These are phyloP conservation scores for Apodemus speciosus DNA, from an alignment of 2,113 vertebrate genomes.

Conservation along the genomic window DNA sequence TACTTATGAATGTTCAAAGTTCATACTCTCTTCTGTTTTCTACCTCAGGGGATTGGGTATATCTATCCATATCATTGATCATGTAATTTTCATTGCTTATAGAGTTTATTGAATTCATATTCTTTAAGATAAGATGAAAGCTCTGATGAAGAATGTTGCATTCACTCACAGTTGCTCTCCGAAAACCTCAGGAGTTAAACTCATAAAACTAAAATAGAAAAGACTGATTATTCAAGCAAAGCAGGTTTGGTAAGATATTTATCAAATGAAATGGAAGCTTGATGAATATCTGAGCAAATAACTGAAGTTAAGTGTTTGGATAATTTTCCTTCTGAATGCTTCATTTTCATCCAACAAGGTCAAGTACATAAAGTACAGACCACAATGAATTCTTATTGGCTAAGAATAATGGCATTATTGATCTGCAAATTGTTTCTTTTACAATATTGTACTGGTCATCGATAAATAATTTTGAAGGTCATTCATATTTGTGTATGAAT, in stretches of 20 bases:
- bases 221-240: slow-evolving; percentile 67
- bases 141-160: slow-evolving; percentile 26
- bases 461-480: slow-evolving; percentile 41
- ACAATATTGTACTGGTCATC: background rate
- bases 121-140: slow-evolving; percentile 57
- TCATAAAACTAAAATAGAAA: slow-evolving; percentile 62
- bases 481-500: slow-evolving; percentile 38
- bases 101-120: slow-evolving; percentile 27
- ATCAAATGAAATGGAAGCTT: slow-evolving; percentile 69
- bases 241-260: slow-evolving; percentile 62
- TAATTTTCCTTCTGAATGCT: slow-evolving; percentile 55
- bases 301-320: slow-evolving; percentile 62
- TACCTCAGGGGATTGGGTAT: background rate
- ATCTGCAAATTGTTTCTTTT: slow-evolving; percentile 46
- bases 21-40: background rate
- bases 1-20: slow-evolving; percentile 22
- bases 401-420: slow-evolving; percentile 49
- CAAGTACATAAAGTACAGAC: slow-evolving; percentile 50
- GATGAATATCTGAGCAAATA: slow-evolving; percentile 67
- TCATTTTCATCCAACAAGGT: slow-evolving; percentile 53
- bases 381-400: slow-evolving; percentile 56
- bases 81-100: background rate
- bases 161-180: slow-evolving; percentile 48
- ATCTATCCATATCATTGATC: slow-evolving; percentile 31
- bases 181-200: slow-evolving; percentile 65